These are phyloP conservation scores for Limnodromus scolopaceus DNA, from an alignment of 2,797 vertebrate genomes.

Conservation along the genomic window DNA sequence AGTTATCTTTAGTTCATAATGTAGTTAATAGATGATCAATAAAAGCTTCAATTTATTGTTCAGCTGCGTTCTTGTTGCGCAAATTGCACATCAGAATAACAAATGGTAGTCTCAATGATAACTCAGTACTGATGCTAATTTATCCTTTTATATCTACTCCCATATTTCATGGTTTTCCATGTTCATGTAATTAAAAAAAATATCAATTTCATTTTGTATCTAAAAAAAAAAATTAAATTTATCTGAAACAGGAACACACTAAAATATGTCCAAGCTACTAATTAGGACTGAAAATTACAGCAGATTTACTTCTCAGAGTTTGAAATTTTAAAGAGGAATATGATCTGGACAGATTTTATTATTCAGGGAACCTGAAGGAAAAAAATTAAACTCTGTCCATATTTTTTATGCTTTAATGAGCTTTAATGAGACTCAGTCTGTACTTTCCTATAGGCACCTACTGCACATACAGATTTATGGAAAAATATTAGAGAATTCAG, in stretches of 20 bases:
- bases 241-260: background rate
- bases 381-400: slow-evolving; percentile 30
- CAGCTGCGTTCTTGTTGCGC: background rate
- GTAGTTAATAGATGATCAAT: background rate
- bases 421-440: slow-evolving; percentile 39
- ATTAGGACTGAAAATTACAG: slow-evolving; percentile 4
- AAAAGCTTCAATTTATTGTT: background rate
- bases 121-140: background rate
- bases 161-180: background rate
- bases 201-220: background rate
- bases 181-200: background rate
- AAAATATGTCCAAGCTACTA: background rate
- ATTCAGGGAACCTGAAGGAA: slow-evolving; percentile 18
- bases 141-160: background rate
- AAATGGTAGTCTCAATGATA: background rate
- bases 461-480: background rate
- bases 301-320: background rate
- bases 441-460: background rate
- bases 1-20: background rate
- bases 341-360: background rate
- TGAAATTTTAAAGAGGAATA: slow-evolving; percentile 8
- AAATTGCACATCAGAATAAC: background rate
- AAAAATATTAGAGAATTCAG: slow-evolving; percentile 31
- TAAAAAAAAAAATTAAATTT: background rate
- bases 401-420: background rate